Evolutionary conservation across 2,888 invertebrate species (phyloP).

Genomic region (Macropis europaea): DNA sequence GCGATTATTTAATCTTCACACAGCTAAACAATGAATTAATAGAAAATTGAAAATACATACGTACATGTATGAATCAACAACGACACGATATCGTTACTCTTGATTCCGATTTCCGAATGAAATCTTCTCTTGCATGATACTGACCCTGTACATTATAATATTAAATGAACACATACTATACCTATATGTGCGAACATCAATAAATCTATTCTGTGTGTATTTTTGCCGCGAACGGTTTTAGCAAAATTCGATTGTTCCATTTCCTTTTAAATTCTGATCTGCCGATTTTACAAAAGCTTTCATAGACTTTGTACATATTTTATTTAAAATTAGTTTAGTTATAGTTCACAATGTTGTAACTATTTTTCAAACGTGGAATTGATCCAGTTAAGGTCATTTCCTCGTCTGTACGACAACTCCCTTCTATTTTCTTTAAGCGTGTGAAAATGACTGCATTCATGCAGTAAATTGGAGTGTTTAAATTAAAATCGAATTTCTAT

Average conservation of each 20-base stretch:
- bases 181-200: conserved; percentile 22
- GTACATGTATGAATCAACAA: not conserved
- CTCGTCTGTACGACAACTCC: too few relatives aligned
- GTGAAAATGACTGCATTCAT: too few relatives aligned
- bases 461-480: too few relatives aligned
- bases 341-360: too few relatives aligned
- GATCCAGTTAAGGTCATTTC: too few relatives aligned
- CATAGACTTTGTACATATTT: too few relatives aligned
- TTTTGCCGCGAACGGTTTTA: not conserved
- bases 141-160: conserved; percentile 35
- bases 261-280: not conserved
- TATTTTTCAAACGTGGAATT: too few relatives aligned
- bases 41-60: not conserved
- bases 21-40: not conserved
- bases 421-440: too few relatives aligned
- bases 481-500: too few relatives aligned
- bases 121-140: conserved; percentile 52
- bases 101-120: conserved; percentile 28
- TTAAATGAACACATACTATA: conserved; percentile 2
- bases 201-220: not conserved
- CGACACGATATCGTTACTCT: conserved; percentile 2
- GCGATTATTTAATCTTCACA: too few relatives aligned
- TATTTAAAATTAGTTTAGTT: too few relatives aligned
- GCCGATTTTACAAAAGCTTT: not conserved
- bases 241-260: not conserved